These are phyloP conservation scores for Byasa hedistus DNA, from an alignment of 2,888 invertebrate species.

Conservation along the genomic window DNA sequence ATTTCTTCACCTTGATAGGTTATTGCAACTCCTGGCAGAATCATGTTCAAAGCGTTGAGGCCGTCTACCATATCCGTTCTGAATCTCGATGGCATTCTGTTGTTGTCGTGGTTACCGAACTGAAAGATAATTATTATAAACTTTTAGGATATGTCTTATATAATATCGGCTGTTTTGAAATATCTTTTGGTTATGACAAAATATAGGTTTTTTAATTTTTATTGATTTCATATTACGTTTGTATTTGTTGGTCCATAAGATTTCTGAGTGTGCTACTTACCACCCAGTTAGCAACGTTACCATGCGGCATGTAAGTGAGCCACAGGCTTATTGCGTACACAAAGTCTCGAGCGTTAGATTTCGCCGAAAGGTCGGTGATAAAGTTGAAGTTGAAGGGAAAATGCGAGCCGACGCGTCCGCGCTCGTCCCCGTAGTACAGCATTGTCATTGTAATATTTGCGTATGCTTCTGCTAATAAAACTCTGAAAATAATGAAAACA, in stretches of 20 bases:
- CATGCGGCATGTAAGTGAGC: conserved; percentile 79
- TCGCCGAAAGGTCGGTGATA: conserved; percentile 63
- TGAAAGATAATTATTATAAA: conserved; percentile 41
- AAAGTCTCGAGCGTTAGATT: conserved; percentile 68
- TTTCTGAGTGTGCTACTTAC: conserved; percentile 66
- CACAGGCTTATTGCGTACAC: conserved; percentile 74
- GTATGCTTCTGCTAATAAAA: conserved; percentile 69
- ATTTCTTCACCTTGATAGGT: conserved; percentile 92
- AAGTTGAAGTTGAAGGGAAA: conserved; percentile 84
- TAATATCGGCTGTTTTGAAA: too few species aligned
- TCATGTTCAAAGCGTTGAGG: conserved; percentile 83
- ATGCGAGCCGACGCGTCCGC: conserved; percentile 67
- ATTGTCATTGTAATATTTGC: conserved; percentile 73
- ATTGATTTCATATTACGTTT: too few species aligned
- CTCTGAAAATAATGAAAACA: not conserved
- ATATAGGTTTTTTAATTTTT: too few species aligned
- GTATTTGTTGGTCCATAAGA: too few species aligned
- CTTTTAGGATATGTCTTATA: too few species aligned
- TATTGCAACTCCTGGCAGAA: conserved; percentile 87
- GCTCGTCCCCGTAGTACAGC: conserved; percentile 79
- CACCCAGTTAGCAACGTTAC: conserved; percentile 82
- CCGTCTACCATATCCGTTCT: conserved; percentile 83
- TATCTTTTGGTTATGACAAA: too few species aligned
- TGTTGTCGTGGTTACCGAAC: conserved; percentile 86
- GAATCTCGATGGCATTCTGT: conserved; percentile 81